These are phyloP conservation scores for Halcyon smyrnensis DNA, from an alignment of 2,797 vertebrate species.

Conservation along the genomic window DNA sequence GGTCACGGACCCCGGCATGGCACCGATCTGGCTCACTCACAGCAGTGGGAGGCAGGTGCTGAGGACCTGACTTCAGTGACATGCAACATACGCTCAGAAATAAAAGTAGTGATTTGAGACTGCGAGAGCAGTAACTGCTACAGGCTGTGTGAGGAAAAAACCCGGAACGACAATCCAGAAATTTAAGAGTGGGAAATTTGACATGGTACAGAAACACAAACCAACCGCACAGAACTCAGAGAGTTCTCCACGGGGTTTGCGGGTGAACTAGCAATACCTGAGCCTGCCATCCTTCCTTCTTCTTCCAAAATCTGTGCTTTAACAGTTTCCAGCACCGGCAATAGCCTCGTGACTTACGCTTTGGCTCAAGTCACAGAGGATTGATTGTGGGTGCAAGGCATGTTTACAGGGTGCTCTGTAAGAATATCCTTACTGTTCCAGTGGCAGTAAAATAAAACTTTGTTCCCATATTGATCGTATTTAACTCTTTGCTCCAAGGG, in stretches of 20 bases:
- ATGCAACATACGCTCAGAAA: neutral
- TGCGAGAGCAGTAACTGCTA: neutral
- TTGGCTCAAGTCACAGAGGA: neutral
- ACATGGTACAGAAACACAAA: neutral
- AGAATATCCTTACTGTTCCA: neutral
- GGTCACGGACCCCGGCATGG: neutral
- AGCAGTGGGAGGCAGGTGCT: neutral
- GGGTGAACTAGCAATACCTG: neutral
- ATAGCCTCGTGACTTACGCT: fast-evolving
- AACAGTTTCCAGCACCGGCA: neutral
- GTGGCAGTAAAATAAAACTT: neutral
- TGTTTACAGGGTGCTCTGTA: neutral
- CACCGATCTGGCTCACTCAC: neutral
- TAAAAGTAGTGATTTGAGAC: neutral
- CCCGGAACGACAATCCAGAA: neutral
- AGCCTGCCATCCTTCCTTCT: neutral
- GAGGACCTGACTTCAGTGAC: neutral
- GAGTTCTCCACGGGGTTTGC: too few relatives aligned
- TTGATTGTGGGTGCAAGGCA: neutral
- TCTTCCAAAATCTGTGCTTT: neutral
- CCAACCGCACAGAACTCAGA: neutral
- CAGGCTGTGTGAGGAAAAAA: neutral
- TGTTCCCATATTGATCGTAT: neutral
- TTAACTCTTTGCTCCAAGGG: neutral
- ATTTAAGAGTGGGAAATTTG: neutral